Evolutionary conservation across 2,888 invertebrate species (phyloP).

Genomic region (Lypha dubia): DNA sequence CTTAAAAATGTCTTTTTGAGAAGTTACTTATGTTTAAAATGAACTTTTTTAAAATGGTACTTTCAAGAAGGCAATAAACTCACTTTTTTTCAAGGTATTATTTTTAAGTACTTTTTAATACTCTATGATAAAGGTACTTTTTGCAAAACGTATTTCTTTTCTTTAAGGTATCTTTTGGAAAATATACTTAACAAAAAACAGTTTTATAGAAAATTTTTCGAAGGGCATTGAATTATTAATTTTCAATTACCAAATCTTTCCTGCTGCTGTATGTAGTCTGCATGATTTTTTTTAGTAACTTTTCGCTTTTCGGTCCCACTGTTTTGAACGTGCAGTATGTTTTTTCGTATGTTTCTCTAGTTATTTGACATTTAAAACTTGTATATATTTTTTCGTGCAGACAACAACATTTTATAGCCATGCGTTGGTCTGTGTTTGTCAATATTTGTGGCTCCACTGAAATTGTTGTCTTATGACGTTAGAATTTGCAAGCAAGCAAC

Average conservation of each 20-base stretch:
- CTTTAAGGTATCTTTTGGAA: no score
- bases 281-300: no score
- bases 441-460: conserved; percentile 46
- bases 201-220: no score
- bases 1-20: no score
- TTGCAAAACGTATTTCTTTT: neutral
- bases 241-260: no score
- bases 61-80: no score
- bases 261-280: no score
- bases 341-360: neutral
- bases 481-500: conserved; percentile 31
- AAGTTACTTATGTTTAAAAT: no score
- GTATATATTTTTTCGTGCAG: conserved; percentile 15
- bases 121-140: neutral
- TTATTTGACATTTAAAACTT: conserved; percentile 70
- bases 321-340: neutral
- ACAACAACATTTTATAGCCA: conserved; percentile 29
- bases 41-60: no score
- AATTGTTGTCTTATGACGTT: conserved; percentile 47
- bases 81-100: no score
- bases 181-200: no score
- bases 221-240: no score
- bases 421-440: conserved; percentile 11
- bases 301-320: conserved; percentile 9
- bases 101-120: neutral